Evolutionary conservation across 1,140 invertebrate genomes (phyloP).

Genomic region (Charaxes varanes): DNA sequence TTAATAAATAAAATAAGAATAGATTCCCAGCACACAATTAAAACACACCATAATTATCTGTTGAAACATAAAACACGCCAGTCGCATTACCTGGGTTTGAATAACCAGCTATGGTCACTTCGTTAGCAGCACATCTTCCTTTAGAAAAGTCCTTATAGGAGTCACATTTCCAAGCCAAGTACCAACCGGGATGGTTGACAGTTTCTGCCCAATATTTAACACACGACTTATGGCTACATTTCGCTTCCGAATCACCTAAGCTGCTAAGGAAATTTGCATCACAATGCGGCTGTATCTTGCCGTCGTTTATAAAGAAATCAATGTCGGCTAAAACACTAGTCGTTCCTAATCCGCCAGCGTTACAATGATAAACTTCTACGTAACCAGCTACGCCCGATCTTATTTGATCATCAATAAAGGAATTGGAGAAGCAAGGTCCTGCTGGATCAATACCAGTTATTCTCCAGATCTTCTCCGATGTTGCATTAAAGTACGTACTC

Average conservation of each 20-base stretch:
- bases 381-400: conserved; percentile 71
- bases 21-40: too few relatives aligned
- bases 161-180: conserved; percentile 49
- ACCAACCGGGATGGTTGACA: conserved; percentile 40
- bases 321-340: conserved; percentile 72
- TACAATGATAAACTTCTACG: conserved; percentile 77
- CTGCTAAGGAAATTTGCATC: conserved; percentile 41
- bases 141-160: conserved; percentile 39
- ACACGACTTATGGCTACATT: conserved; percentile 60
- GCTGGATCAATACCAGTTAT: conserved; percentile 78
- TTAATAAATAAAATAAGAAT: too few relatives aligned
- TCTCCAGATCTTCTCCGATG: conserved; percentile 50
- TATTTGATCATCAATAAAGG: conserved; percentile 67
- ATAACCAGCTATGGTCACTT: conserved; percentile 56
- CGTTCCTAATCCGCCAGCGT: conserved; percentile 73
- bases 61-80: conserved; percentile 57
- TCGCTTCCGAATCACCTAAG: conserved; percentile 48
- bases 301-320: conserved; percentile 79
- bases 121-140: conserved; percentile 44
- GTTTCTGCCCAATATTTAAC: conserved; percentile 46
- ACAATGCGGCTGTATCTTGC: conserved; percentile 75
- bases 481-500: conserved; percentile 33
- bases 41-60: conserved; percentile 36
- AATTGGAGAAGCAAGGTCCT: conserved; percentile 76
- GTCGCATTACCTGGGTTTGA: conserved; percentile 57